Evolutionary conservation across 2,888 invertebrate genomes (phyloP), one percentile per base, ranked within the genome.

Genomic region (Catocala nupta): DNA sequence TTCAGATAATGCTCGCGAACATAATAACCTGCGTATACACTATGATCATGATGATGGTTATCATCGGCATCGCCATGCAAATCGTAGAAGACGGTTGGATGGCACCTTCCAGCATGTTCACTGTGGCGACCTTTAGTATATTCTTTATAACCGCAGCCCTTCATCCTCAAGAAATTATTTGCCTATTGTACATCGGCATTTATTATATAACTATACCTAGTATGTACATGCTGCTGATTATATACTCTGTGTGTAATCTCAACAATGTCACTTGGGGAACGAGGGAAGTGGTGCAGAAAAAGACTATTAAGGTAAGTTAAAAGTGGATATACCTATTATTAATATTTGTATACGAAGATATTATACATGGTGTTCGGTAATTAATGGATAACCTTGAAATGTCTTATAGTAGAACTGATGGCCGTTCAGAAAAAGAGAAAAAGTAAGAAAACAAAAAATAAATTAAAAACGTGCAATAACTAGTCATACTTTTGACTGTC

Each of bases 191-290:
- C 77, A 95, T 97, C 12, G 84, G 96, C 64, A 95, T 99, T 47
- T 99, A 99, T 87, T 93, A 93, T 63, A 96, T 99, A 52, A 97
- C 98, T 6, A 98, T 99, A 57, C 99, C 99, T 0, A 97, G 98
- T 72, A 99, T 99, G 97, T 99, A 99, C 88, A 96, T 99, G 95
- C 92, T 99, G 83, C 95, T 99, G 58, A 97, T 98, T 73, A 97
- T 99, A 60, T 99, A 98, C 86, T 98, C 98, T 0, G 94, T 99
- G 34, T 98, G 98, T 85, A 99, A 99, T 87, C 95, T 99, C 92
- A 98, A 99, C 87, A 97, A 98, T 81, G 97, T 99, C 5, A 96
- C 97, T 1, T 99, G 99, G 99, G 99, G 99, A 5, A 99, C 99
- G 0, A 94, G 99, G 65, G 99, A 99, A 87, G 96, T 95, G 53